These are phyloP conservation scores for Rhyzopertha dominica DNA, from an alignment of 1,140 invertebrate genomes.

Conservation along the genomic window DNA sequence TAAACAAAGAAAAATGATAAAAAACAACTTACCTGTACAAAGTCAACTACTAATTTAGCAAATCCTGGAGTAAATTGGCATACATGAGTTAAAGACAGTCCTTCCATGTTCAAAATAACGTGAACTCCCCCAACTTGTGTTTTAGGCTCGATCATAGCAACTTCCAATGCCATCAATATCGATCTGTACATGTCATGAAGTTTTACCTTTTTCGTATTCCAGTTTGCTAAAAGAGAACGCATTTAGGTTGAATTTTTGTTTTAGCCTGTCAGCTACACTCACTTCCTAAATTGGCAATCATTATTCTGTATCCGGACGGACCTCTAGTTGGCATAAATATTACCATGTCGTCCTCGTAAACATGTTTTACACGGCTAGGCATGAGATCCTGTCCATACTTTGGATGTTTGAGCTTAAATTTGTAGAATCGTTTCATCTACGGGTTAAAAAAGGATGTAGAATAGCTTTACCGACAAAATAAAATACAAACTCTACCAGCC, in stretches of 20 bases:
- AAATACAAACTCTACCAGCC: conserved; percentile 52
- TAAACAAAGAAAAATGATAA: too few relatives aligned
- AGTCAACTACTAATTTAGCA: conserved; percentile 59
- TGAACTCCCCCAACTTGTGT: conserved; percentile 60
- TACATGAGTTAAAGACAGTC: conserved; percentile 59
- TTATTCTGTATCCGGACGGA: conserved; percentile 51
- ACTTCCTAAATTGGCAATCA: conserved; percentile 55
- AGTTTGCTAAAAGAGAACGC: conserved; percentile 48
- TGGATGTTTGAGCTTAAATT: conserved; percentile 53
- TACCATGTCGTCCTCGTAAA: conserved; percentile 51
- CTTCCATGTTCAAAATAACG: conserved; percentile 65
- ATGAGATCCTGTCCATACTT: conserved; percentile 49
- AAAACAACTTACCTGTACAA: conserved; percentile 55
- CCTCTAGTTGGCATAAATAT: conserved; percentile 54
- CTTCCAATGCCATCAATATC: conserved; percentile 54
- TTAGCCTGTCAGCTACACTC: conserved; percentile 29
- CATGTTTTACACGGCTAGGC: conserved; percentile 47
- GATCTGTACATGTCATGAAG: conserved; percentile 56
- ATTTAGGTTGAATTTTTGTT: not conserved
- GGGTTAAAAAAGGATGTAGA: conserved; percentile 22
- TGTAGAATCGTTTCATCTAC: conserved; percentile 57
- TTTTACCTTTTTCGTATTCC: conserved; percentile 58
- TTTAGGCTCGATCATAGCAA: conserved; percentile 56
- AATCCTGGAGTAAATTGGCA: conserved; percentile 66
- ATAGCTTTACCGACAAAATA: conserved; percentile 1